A percentile compares a stretch with the other conserved stretches of the same genome.
Evolutionary conservation across 2,888 invertebrate species (phyloP).

Genomic region (Crematogaster levior): DNA sequence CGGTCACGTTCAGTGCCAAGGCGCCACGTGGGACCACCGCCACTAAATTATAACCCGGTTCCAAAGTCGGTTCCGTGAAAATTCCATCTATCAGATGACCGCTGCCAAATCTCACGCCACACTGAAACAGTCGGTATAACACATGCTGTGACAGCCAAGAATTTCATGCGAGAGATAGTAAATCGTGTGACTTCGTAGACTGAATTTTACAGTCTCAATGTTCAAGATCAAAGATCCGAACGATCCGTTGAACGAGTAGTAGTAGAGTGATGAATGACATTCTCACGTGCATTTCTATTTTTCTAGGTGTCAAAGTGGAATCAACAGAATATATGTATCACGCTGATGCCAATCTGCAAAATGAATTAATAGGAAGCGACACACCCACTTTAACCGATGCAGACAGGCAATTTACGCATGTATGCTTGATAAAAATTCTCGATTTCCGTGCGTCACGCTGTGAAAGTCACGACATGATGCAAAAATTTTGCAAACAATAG

Average conservation of each 20-base stretch:
- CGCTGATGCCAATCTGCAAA: conserved; percentile 55
- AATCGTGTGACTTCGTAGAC: conserved; percentile 10
- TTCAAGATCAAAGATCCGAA: background rate
- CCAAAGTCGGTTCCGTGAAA: conserved; percentile 92
- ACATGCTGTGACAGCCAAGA: background rate
- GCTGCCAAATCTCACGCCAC: conserved; percentile 48
- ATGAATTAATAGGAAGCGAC: conserved; percentile 67
- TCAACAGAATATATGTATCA: background rate
- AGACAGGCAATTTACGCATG: conserved; percentile 33
- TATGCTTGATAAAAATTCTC: conserved; percentile 61
- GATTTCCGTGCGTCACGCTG: conserved; percentile 49
- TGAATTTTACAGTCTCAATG: background rate
- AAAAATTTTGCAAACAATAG: background rate
- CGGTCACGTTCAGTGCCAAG: conserved; percentile 94
- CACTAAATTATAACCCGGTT: conserved; percentile 94
- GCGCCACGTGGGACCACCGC: conserved; percentile 94
- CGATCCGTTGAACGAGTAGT: background rate
- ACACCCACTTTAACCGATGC: conserved; percentile 55
- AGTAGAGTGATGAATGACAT: background rate
- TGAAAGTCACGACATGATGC: background rate
- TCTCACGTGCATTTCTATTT: background rate
- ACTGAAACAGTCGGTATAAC: conserved; percentile 58
- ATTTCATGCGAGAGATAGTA: background rate
- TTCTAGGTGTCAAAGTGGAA: conserved; percentile 3
- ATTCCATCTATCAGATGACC: conserved; percentile 93